A percentile compares a stretch with the other conserved stretches of the same genome.
Conservation (phyloP, 2,797 vertebrate genomes). For the Molossus molossus region DNA sequence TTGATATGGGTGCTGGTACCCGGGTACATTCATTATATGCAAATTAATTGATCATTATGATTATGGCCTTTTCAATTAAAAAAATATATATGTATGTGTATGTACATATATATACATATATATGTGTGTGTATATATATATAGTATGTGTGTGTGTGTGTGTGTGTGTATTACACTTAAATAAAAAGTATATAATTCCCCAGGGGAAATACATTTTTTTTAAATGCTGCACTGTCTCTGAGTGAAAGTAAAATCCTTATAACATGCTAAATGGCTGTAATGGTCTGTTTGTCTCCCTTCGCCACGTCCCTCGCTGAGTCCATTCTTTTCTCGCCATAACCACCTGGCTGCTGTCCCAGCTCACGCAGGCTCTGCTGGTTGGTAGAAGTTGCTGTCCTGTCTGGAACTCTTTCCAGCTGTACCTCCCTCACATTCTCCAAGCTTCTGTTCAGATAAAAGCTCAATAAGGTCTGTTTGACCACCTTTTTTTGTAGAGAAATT, state of each 20-base stretch:
- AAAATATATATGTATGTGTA: no score
- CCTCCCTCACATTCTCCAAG: neutral
- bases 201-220: no score
- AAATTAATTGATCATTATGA: neutral
- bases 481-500: neutral
- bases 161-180: neutral
- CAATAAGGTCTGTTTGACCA: neutral
- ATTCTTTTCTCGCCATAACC: neutral
- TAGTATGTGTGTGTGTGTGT: no score
- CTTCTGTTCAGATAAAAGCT: neutral
- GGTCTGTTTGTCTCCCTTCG: neutral
- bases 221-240: neutral
- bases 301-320: neutral
- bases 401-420: neutral
- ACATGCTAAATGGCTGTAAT: neutral
- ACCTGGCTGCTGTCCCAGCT: neutral
- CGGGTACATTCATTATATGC: neutral
- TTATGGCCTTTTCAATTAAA: neutral
- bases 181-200: neutral
- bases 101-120: no score
- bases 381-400: neutral
- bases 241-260: neutral
- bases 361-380: neutral
- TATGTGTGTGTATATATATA: no score
- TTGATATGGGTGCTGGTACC: neutral